Evolutionary conservation across 2,113 vertebrate genomes (phyloP).

Genomic region (Coreoperca whiteheadi): DNA sequence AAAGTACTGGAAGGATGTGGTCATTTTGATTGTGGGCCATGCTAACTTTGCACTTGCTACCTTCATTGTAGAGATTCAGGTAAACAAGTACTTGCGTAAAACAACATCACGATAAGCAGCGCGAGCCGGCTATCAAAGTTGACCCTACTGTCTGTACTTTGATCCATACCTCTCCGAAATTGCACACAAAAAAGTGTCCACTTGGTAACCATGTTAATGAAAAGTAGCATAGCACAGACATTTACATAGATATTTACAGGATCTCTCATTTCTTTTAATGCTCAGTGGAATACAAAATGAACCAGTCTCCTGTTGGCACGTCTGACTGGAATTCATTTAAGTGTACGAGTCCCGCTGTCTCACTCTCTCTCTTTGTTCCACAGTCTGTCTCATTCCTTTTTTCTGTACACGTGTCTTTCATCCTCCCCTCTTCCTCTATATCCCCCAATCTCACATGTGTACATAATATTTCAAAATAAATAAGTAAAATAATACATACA

Average conservation of each 20-base stretch:
- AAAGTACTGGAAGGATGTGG: too few relatives aligned
- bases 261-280: slow-evolving; percentile 28
- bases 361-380: not conserved
- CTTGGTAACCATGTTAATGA: slow-evolving; percentile 18
- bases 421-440: slow-evolving; percentile 6
- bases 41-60: too few relatives aligned
- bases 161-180: not conserved
- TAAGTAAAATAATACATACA: slow-evolving; percentile 45
- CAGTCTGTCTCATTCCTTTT: not conserved
- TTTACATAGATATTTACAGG: slow-evolving; percentile 29
- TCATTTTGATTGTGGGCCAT: too few relatives aligned
- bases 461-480: slow-evolving; percentile 47
- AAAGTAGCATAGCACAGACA: slow-evolving; percentile 14
- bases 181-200: slow-evolving; percentile 9
- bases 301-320: not conserved
- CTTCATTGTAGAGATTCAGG: too few relatives aligned
- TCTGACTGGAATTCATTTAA: slow-evolving; percentile 14
- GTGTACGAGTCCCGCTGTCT: not conserved
- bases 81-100: too few relatives aligned
- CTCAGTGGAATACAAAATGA: slow-evolving; percentile 28
- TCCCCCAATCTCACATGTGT: slow-evolving; percentile 26
- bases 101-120: too few relatives aligned
- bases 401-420: not conserved
- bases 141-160: not conserved
- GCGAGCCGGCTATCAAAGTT: too few relatives aligned